A percentile compares a stretch with the other conserved stretches of the same genome.
These are phyloP conservation scores for Dermochelys coriacea DNA, from an alignment of 2,797 vertebrate genomes.

Conservation along the genomic window DNA sequence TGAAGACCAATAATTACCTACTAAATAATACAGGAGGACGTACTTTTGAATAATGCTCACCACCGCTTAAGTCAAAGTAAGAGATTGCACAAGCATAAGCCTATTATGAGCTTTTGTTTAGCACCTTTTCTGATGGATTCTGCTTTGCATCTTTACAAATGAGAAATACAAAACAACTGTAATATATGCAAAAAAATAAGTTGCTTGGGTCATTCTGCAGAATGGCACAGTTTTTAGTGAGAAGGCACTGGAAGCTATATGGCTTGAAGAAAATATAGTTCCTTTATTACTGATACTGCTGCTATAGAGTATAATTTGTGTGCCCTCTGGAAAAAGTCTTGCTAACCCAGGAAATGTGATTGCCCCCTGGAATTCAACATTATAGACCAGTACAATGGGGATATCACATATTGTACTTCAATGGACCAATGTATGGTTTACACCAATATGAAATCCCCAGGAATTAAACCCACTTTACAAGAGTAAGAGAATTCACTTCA, in stretches of 20 bases:
- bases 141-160: conserved; percentile 51
- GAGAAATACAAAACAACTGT: conserved; percentile 30
- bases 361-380: not conserved
- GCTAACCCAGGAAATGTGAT: not conserved
- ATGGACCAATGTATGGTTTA: not conserved
- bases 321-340: not conserved
- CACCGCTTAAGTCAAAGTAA: conserved; percentile 25
- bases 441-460: not conserved
- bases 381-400: too few species aligned
- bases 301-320: not conserved
- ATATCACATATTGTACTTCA: not conserved
- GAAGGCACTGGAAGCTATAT: not conserved
- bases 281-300: not conserved
- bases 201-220: not conserved
- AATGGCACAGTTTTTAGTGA: not conserved
- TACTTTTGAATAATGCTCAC: conserved; percentile 23
- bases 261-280: not conserved
- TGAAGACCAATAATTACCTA: conserved; percentile 62
- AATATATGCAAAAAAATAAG: not conserved
- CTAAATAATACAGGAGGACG: conserved; percentile 23
- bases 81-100: not conserved
- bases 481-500: not conserved
- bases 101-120: conserved; percentile 30
- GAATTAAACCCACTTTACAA: not conserved
- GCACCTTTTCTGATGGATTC: conserved; percentile 27